These are phyloP conservation scores for Nasonia longicornis DNA, from an alignment of 1,140 invertebrate species.

Conservation along the genomic window DNA sequence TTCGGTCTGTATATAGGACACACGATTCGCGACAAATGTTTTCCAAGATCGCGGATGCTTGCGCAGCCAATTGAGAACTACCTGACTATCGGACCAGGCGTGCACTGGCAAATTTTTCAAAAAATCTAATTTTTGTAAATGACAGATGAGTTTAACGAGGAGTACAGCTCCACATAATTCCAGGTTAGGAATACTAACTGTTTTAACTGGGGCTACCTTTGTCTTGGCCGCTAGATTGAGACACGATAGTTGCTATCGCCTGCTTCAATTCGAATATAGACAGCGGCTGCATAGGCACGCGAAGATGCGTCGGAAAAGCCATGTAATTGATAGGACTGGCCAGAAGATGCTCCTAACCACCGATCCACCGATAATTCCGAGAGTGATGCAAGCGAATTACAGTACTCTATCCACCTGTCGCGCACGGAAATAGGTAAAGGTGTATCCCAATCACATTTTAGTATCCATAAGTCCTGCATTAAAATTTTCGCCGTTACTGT, in stretches of 20 bases:
- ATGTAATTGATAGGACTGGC: neutral
- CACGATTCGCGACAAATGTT: conserved; percentile 5
- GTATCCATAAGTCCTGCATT: conserved; percentile 4
- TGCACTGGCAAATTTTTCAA: neutral
- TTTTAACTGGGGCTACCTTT: conserved; percentile 46
- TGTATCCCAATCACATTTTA: neutral
- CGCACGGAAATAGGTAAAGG: neutral
- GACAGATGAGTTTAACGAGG: neutral
- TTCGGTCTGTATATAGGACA: neutral
- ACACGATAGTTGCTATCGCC: conserved; percentile 34
- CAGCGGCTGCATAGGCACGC: neutral
- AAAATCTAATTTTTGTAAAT: neutral
- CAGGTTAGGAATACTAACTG: neutral
- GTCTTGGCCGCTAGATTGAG: conserved; percentile 45
- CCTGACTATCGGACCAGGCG: neutral
- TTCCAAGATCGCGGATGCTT: conserved; percentile 5
- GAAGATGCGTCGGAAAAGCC: neutral
- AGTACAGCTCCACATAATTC: neutral
- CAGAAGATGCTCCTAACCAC: neutral
- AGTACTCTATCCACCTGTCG: neutral
- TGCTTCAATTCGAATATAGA: neutral
- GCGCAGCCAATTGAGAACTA: neutral
- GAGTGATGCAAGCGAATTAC: neutral
- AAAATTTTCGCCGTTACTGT: neutral
- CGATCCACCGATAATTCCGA: neutral